Conservation (phyloP, 1,140 invertebrate species). For the Drosophila arizonae region DNA sequence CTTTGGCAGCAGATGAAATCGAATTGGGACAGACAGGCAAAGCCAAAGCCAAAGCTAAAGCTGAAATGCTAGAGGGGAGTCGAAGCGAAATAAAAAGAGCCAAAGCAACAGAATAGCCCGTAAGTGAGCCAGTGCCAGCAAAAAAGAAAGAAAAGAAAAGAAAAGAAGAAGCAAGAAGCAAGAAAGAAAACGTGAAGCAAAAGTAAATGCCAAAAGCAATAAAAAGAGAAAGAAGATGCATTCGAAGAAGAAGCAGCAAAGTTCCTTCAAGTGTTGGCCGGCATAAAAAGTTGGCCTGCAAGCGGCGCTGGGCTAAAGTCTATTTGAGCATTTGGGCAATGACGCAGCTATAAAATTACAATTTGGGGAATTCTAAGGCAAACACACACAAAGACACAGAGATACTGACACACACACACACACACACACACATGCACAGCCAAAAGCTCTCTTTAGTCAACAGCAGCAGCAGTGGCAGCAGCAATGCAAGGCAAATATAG, state of each 20-base stretch:
- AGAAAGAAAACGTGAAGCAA: background rate
- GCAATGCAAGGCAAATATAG: constrained; percentile 26
- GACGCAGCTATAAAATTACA: constrained; percentile 79
- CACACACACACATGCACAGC: constrained; percentile 20
- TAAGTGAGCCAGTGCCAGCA: background rate
- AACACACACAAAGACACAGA: constrained; percentile 40
- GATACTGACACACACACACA: constrained; percentile 21
- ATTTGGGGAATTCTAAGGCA: constrained; percentile 78
- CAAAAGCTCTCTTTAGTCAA: constrained; percentile 48
- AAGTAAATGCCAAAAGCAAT: background rate
- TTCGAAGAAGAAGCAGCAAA: background rate
- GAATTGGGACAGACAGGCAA: constrained; percentile 60
- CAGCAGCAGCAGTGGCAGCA: constrained; percentile 29
- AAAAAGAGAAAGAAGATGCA: background rate
- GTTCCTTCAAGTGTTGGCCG: constrained; percentile 38
- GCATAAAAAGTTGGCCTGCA: constrained; percentile 40
- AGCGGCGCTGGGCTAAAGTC: constrained; percentile 56
- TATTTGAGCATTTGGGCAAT: constrained; percentile 78
- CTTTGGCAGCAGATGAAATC: constrained; percentile 63
- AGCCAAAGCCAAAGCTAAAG: constrained; percentile 3
- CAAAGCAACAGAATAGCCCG: background rate
- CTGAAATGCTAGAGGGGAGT: constrained; percentile 45
- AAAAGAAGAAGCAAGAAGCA: background rate
- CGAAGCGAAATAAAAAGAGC: constrained; percentile 6
- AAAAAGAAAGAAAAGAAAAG: background rate